phyloP scores from a whole-genome alignment of 2,113 vertebrate genomes.

The Sapayoa aenigma region DNA sequence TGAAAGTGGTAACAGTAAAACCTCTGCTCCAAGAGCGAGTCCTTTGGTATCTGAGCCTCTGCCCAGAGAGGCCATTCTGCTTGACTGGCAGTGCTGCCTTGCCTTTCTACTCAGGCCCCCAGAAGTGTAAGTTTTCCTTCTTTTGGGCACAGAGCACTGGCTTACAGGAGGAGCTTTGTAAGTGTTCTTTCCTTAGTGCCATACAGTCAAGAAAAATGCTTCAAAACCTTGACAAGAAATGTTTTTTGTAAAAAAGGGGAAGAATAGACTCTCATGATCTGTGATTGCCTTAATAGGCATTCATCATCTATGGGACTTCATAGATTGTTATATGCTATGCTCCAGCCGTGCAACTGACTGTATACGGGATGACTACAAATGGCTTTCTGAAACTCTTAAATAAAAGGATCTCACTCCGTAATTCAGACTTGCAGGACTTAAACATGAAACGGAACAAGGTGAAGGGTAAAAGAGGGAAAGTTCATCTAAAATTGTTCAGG shows the following conservation, averaged over 20 bases:
- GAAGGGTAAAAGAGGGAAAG: background rate
- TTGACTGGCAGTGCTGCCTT: background rate
- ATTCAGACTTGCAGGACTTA: background rate
- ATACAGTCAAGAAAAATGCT: background rate
- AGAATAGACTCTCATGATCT: background rate
- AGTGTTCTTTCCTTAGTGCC: background rate
- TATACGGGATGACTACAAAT: background rate
- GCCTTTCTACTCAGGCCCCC: background rate
- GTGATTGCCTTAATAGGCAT: background rate
- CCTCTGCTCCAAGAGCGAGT: background rate
- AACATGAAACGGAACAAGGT: background rate
- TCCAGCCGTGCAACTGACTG: background rate
- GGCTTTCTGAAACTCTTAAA: background rate
- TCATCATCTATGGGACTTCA: background rate
- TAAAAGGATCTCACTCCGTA: background rate
- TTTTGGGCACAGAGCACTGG: background rate
- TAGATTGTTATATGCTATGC: background rate
- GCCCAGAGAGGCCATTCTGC: background rate
- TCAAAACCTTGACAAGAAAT: background rate
- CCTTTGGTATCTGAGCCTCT: background rate
- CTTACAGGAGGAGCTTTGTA: background rate
- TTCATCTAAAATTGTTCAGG: background rate
- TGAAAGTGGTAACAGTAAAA: background rate
- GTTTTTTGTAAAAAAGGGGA: background rate
- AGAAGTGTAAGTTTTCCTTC: background rate